Evolutionary conservation across 1,140 invertebrate genomes (phyloP).

Genomic region (Aphis craccivora): DNA sequence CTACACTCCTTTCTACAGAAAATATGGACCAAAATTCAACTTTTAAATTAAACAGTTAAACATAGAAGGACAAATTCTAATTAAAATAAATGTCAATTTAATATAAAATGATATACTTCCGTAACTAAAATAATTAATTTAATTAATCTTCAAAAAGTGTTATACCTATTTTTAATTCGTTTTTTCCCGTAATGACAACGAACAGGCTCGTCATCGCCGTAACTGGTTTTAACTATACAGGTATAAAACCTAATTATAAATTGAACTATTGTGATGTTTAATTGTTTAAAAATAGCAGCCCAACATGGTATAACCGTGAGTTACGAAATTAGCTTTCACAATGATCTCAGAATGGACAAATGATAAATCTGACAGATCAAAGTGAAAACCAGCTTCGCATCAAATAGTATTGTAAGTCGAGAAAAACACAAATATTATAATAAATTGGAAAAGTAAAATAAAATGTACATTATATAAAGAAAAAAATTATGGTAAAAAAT

Average conservation of each 20-base stretch:
- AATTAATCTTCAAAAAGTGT: background rate
- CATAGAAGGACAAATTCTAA: background rate
- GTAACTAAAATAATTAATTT: background rate
- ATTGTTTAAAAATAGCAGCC: constrained; percentile 26
- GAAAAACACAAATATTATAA: background rate
- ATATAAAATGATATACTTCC: background rate
- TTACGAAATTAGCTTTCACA: constrained; percentile 60
- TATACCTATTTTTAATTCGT: background rate
- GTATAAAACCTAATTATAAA: background rate
- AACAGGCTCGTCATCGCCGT: too few relatives aligned
- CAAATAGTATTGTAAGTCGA: background rate
- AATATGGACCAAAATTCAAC: background rate
- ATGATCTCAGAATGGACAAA: constrained; percentile 58
- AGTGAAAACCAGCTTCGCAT: constrained; percentile 59
- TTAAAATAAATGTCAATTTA: background rate
- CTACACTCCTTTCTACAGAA: background rate
- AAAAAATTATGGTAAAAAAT: background rate
- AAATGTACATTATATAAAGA: background rate
- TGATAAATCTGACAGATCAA: constrained; percentile 58
- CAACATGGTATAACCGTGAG: constrained; percentile 43
- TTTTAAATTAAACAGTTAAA: background rate
- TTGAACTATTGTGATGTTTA: background rate
- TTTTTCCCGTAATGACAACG: background rate
- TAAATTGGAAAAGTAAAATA: background rate
- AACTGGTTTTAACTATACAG: background rate